Evolutionary conservation across 2,888 invertebrate genomes (phyloP), one percentile per base, ranked within the genome.

Genomic region (Phlogophora meticulosa): DNA sequence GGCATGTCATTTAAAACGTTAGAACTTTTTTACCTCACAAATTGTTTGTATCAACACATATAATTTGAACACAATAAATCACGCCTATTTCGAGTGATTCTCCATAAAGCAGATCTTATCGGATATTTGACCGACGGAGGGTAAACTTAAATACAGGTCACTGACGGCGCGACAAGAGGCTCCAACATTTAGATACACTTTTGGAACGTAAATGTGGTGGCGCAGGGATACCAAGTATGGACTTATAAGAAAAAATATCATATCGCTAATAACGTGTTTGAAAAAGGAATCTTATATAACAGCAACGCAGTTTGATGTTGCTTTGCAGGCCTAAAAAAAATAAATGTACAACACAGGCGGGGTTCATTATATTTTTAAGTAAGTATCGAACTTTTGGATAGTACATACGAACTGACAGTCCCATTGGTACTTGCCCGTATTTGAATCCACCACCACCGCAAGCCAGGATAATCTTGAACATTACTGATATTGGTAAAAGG

Each of bases 181-280:
- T 20, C 13, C 28, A 55, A 65, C 64, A 59, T 62, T 70, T 72
- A 59, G 59, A 72, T 65, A 42, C 36, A 34, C 49, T 38, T 66
- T 73, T 43, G 7, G 28, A 67, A 79, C 66, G 79, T 69, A 74
- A 82, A 78, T 65, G 61, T 68, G 76, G 60, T 22, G 1, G 15
- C 28, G 4, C 15, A 49, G n/a, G 28, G 48, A 7, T 55, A 10
- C 17, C 7, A 4, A 52, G 38, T 32, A 2, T 22, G n/a, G 0
- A 22, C 11, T 0, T 20, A 7, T 13, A 13, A 5, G 2, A 22
- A 2, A 7, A 34, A 22, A 4, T 40, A n/a, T 55, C 32, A 1
- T 11, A 28, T 5, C 4, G 5, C 28, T 28, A 28, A 28, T 4
- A 2, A 28, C 28, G 2, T 28, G n/a, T n/a, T n/a, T n/a, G n/a